A percentile compares a stretch with the other conserved stretches of the same genome.
phyloP scores from a whole-genome alignment of 2,113 vertebrate genomes.

The Gopherus evgoodei region DNA sequence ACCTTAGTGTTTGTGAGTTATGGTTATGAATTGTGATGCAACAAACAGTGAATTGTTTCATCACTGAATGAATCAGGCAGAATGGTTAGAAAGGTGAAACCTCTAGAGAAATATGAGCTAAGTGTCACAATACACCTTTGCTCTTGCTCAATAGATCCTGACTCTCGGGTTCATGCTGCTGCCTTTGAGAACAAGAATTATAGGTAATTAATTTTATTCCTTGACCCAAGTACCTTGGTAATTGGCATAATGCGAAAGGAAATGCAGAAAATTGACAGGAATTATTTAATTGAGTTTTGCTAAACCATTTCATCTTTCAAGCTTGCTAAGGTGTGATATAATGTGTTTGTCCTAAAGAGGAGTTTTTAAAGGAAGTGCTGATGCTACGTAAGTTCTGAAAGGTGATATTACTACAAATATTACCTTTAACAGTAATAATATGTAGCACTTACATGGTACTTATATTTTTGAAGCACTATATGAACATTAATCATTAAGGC shows the following conservation, averaged over 20 bases:
- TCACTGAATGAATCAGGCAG: not conserved
- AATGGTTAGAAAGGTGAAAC: not conserved
- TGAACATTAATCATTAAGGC: not conserved
- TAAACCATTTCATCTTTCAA: not conserved
- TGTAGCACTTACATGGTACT: not conserved
- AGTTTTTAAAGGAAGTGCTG: not conserved
- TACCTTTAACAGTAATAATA: not conserved
- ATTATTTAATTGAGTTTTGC: not conserved
- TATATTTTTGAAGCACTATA: not conserved
- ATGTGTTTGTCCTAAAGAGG: not conserved
- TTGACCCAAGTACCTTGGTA: not conserved
- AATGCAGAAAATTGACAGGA: not conserved
- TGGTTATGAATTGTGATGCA: not conserved
- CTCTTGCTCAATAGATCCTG: not conserved
- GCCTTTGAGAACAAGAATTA: slow-evolving; percentile 22
- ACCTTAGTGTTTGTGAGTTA: not conserved
- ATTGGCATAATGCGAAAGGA: not conserved
- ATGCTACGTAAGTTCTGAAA: not conserved
- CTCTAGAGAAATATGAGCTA: not conserved
- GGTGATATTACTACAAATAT: not conserved
- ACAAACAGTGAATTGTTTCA: not conserved
- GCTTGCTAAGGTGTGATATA: not conserved
- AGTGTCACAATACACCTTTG: fast-evolving
- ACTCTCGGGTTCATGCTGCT: not conserved
- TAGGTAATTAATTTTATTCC: not conserved